Conservation (phyloP, 2,888 invertebrate species). For the Sthenelais limicola region DNA sequence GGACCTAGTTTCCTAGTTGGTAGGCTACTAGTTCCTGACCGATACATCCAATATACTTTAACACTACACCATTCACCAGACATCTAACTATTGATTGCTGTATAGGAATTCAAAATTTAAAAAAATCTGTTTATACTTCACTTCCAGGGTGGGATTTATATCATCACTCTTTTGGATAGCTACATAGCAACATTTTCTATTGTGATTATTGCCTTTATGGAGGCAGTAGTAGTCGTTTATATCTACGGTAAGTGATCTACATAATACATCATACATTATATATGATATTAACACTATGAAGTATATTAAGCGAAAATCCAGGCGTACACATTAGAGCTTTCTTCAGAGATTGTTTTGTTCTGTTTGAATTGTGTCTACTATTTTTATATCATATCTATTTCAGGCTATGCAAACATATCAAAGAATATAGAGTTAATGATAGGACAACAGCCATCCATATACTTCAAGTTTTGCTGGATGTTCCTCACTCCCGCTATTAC, state of each 20-base stretch:
- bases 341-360: too few species aligned
- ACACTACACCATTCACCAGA: too few species aligned
- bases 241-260: constrained; percentile 19
- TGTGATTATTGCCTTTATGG: constrained; percentile 14
- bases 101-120: not conserved
- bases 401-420: not conserved
- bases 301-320: too few species aligned
- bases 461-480: not conserved
- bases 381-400: not conserved
- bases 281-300: too few species aligned
- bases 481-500: not conserved
- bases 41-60: too few species aligned
- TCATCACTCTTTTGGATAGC: constrained; percentile 24
- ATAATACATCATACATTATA: too few species aligned
- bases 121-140: not conserved
- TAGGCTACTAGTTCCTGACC: too few species aligned
- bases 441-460: not conserved
- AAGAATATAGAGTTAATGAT: constrained; percentile 1
- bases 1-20: too few species aligned
- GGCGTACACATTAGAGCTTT: too few species aligned
- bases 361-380: too few species aligned
- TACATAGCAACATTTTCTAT: constrained; percentile 23
- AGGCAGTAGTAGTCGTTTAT: not conserved
- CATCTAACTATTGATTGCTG: not conserved
- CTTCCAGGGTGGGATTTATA: constrained; percentile 33